Evolutionary conservation across 1,140 invertebrate species (phyloP).

Genomic region (Procambarus virginalis): DNA sequence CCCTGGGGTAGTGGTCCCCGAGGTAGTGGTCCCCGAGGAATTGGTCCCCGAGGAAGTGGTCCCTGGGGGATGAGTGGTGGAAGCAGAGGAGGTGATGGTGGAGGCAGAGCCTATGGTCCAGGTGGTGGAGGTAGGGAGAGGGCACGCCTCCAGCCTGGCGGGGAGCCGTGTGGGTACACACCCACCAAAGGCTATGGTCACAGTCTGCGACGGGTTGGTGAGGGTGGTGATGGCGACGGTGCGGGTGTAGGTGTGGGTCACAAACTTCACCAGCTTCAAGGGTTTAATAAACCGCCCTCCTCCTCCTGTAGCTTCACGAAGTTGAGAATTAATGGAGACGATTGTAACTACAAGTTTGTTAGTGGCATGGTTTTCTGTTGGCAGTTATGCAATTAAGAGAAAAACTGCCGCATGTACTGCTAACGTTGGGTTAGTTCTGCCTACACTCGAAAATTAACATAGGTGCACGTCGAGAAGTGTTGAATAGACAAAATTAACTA

Average conservation of each 20-base stretch:
- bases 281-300: not conserved
- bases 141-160: not conserved
- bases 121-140: not conserved
- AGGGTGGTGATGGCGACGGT: not conserved
- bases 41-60: not conserved
- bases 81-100: not conserved
- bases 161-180: not conserved
- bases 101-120: no score
- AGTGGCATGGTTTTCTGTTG: no score
- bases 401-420: no score
- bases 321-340: no score
- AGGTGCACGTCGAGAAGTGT: no score
- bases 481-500: no score
- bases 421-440: no score
- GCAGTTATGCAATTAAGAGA: no score
- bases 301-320: not conserved
- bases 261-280: not conserved
- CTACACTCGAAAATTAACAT: no score
- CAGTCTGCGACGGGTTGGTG: not conserved
- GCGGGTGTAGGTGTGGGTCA: not conserved
- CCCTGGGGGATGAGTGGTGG: not conserved
- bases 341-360: no score
- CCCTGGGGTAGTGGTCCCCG: no score
- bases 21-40: no score
- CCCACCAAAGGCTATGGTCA: not conserved